phyloP scores from a whole-genome alignment of 23 tunicate genomes.

The Halocynthia aurantium region DNA sequence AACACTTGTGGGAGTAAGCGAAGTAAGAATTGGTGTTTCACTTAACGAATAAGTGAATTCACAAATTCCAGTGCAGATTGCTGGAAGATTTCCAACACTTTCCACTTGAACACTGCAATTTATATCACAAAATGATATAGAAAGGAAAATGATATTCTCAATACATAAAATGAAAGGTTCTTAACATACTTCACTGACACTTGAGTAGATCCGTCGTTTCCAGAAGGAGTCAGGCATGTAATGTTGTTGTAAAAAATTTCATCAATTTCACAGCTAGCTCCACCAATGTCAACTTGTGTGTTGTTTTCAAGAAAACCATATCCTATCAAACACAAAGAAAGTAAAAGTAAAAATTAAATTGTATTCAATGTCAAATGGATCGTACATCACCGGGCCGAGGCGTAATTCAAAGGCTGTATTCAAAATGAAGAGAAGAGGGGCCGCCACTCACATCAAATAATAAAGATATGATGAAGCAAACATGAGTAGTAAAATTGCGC shows the following conservation, averaged over 20 bases:
- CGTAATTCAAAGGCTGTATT: no score
- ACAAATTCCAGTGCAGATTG: conserved; percentile 41
- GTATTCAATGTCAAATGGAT: no score
- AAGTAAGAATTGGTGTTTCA: conserved; percentile 36
- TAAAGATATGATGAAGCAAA: no score
- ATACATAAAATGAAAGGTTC: background rate
- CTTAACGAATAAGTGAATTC: conserved; percentile 16
- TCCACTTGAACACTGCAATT: background rate
- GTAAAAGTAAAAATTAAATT: no score
- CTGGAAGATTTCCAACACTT: conserved; percentile 16
- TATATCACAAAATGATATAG: no score
- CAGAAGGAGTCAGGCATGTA: background rate
- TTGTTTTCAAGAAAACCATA: background rate
- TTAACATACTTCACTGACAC: conserved; percentile 3
- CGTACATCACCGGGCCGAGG: no score
- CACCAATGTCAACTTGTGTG: conserved; percentile 6
- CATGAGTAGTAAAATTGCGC: no score
- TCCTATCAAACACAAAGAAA: background rate
- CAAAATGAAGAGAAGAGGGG: no score
- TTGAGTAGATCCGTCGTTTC: background rate
- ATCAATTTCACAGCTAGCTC: background rate
- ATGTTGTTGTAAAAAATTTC: background rate
- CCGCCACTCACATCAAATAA: no score
- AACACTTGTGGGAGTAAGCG: background rate
- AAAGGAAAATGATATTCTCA: no score